Evolutionary conservation across 2,888 invertebrate species (phyloP), one percentile per base, ranked within the genome.

Genomic region (Lasioglossum pauxillum): DNA sequence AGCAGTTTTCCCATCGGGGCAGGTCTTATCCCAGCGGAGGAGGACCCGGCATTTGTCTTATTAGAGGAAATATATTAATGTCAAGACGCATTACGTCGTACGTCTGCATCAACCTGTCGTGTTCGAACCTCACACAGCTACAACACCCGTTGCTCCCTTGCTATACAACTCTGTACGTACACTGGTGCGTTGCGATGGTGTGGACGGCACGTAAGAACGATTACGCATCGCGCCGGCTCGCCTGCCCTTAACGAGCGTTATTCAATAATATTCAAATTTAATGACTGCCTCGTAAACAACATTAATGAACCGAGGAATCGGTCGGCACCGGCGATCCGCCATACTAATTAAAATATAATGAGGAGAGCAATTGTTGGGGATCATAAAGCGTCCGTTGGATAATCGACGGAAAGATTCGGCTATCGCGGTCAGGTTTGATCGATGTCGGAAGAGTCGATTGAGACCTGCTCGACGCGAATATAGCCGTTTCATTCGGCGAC

Each of bases 341-440:
- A 88, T 85, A 91, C 93, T 94, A 94, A 94, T 94, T 94, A 94
- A 94, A 94, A 94, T 94, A 94, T 95, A 94, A 94, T 93, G 94
- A 94, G 94, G 91, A 91, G 87, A 92, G 92, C 93, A 93, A 95
- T 95, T 93, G 93, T 93, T 88, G 92, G 85, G 77, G 91, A 91
- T 93, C 94, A 93, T 93, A 93, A 93, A 94, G 46, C 79, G 82
- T 82, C 80, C 74, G 75, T 75, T 75, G 69, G 71, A 71, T 80
- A 85, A 84, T 80, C 85, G 78, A 80, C 80, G 71, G 71, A 88
- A 74, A 90, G 84, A 86, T 71, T 75, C 53, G 53, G 80, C 83
- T 71, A 78, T 75, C 78, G 77, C 64, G 75, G 72, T 8, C 53
- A 74, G 69, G 74, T 83, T 83, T 78, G 84, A 83, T 83, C 83